A percentile compares a stretch with the other conserved stretches of the same genome.
Evolutionary conservation across 2,113 vertebrate species (phyloP).

Genomic region (Xerus inauris): DNA sequence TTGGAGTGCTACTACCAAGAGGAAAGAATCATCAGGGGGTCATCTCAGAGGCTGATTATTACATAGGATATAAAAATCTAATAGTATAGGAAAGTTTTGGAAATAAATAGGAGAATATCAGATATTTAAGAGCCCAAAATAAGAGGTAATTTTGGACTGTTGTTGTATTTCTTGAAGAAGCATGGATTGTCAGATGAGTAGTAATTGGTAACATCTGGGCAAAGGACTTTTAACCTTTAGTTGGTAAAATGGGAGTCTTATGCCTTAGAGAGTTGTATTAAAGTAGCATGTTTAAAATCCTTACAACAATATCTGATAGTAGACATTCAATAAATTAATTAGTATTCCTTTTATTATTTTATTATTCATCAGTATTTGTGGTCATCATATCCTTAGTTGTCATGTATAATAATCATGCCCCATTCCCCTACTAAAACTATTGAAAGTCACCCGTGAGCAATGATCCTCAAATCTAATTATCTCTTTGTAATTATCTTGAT

Average conservation of each 20-base stretch:
- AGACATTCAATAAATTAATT: background rate
- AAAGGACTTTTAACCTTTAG: background rate
- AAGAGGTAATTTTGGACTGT: slow-evolving; percentile 37
- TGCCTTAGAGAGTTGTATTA: background rate
- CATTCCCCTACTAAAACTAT: background rate
- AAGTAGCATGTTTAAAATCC: slow-evolving; percentile 3
- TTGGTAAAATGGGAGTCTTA: background rate
- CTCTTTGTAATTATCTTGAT: background rate
- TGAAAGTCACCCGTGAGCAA: background rate
- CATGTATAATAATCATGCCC: background rate
- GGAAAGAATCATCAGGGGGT: background rate
- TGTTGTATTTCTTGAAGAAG: slow-evolving; percentile 17
- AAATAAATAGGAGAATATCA: background rate
- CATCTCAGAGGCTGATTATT: background rate
- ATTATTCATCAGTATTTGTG: background rate
- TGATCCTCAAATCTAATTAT: background rate
- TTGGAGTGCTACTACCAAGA: background rate
- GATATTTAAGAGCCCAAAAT: background rate
- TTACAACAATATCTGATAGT: background rate
- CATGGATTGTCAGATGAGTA: slow-evolving; percentile 1
- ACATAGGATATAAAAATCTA: slow-evolving; percentile 9
- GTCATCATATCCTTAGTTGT: background rate
- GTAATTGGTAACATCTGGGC: background rate
- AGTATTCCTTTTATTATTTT: background rate
- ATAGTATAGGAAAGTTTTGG: background rate